Evolutionary conservation across 2,113 vertebrate genomes (phyloP), one percentile per base, ranked within the genome.

Genomic region (Cardinalis cardinalis): DNA sequence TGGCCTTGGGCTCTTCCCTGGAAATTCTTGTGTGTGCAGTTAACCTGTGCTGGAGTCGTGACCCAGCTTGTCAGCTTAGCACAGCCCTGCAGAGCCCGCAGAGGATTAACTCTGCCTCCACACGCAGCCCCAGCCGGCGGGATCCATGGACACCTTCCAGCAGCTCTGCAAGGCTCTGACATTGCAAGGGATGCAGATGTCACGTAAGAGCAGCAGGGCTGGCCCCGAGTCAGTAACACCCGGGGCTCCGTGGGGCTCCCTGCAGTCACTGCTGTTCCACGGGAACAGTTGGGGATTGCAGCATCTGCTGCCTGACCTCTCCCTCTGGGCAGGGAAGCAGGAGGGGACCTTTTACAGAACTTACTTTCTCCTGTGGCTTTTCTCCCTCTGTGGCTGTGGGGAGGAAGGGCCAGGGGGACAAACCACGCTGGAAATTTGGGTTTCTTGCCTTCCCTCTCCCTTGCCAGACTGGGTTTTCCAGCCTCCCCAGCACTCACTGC

Each of bases 11-110:
- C 31, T 53, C 41, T 58, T 26, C 66, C 71, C 84, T 53, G 12
- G 61, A 26, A 48, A 32, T 29, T 4, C 21, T 24, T 17, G 59
- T 76, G 53, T 12, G 59, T 58, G 83, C 87, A 41, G 68, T 70
- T 79, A 59, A 76, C 85, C 78, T 38, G 75, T 70, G 59, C 90
- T 7, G 85, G 89, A 87, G 91, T 55, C 70, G 5, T 87, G 91
- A 92, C 79, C 89, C 90, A 48, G 75, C 88, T 55, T 77, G 91
- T 69, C 70, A 20, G 90, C 92, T 89, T 31, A 65, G 38, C 38
- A 9, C 69, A 43, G 82, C 36, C 36, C 76, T 18, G 75, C 63
- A 15, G 1, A 73, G 93, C 89, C n/a, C 19, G 72, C 76, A 15
- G 87, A 18, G 1, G 85, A 36, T 88, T 20, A 80, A 68, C 85